phyloP scores from a whole-genome alignment of 2,888 invertebrate species.

The Hypomecis atomaria region DNA sequence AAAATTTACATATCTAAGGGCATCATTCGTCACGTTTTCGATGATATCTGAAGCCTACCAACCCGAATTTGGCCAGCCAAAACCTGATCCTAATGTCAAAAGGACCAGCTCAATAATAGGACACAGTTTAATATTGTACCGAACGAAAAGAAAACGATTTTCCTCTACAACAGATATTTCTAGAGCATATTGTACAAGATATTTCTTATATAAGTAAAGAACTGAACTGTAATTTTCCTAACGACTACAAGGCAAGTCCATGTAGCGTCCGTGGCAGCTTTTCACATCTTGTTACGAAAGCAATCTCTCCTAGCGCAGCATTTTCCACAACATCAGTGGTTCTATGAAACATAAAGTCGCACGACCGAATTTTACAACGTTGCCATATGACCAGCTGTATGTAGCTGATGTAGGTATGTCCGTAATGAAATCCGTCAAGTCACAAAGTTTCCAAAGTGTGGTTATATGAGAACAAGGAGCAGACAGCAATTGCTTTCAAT shows the following conservation, averaged over 20 bases:
- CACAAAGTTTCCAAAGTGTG: slow-evolving; percentile 19
- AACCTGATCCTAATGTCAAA: too few relatives aligned
- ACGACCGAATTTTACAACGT: slow-evolving; percentile 27
- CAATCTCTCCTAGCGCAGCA: slow-evolving; percentile 13
- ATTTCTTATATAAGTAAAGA: background rate
- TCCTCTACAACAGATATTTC: too few relatives aligned
- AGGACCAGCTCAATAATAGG: too few relatives aligned
- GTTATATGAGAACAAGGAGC: slow-evolving; percentile 5
- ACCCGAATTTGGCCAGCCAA: too few relatives aligned
- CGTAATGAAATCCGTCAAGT: slow-evolving; percentile 18
- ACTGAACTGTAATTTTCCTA: slow-evolving; percentile 3
- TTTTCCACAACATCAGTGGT: slow-evolving; percentile 22
- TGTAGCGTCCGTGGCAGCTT: slow-evolving; percentile 11
- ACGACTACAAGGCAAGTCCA: slow-evolving; percentile 39
- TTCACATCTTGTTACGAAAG: slow-evolving; percentile 22
- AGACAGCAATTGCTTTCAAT: slow-evolving; percentile 6
- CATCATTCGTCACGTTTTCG: too few relatives aligned
- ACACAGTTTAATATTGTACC: too few relatives aligned
- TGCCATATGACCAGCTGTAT: slow-evolving; percentile 15
- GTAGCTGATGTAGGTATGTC: slow-evolving; percentile 9
- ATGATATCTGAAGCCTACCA: too few relatives aligned
- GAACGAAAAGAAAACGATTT: too few relatives aligned
- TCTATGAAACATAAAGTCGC: slow-evolving; percentile 31
- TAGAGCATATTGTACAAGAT: too few relatives aligned
- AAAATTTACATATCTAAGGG: too few relatives aligned